phyloP scores from a whole-genome alignment of 2,888 invertebrate species.

The Volucella inflata region DNA sequence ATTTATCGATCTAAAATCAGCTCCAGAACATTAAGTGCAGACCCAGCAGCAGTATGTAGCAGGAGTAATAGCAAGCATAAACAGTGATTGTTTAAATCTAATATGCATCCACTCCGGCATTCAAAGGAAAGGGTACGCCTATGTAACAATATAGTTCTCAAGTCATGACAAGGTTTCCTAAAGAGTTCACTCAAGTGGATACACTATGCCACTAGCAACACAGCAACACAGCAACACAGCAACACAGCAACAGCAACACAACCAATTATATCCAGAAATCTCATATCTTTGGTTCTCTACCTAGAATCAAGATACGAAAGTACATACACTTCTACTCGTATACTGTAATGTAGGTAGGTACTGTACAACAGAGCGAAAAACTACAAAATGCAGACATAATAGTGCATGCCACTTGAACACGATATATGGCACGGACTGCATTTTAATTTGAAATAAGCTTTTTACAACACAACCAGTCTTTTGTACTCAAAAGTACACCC shows the following conservation, averaged over 20 bases:
- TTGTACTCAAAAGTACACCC: slow-evolving; percentile 52
- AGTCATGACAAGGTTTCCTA: slow-evolving; percentile 61
- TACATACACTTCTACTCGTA: slow-evolving; percentile 5
- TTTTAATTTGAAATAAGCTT: slow-evolving; percentile 61
- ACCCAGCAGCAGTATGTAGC: too few species aligned
- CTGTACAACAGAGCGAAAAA: slow-evolving; percentile 34
- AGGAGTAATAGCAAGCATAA: background rate
- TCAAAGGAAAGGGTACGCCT: slow-evolving; percentile 8
- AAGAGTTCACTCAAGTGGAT: slow-evolving; percentile 34
- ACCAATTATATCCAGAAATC: slow-evolving; percentile 33
- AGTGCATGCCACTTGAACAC: slow-evolving; percentile 62
- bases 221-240: too few species aligned
- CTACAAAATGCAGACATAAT: slow-evolving; percentile 55
- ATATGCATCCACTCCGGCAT: slow-evolving; percentile 67
- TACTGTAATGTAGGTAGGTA: too few species aligned
- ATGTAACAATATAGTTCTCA: slow-evolving; percentile 29
- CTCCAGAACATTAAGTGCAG: background rate
- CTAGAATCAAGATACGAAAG: background rate
- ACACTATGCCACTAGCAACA: slow-evolving; percentile 49
- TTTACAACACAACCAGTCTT: slow-evolving; percentile 31
- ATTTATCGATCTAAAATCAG: background rate
- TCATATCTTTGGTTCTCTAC: background rate
- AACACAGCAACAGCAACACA: slow-evolving; percentile 33
- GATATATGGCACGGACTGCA: slow-evolving; percentile 54
- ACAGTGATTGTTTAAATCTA: slow-evolving; percentile 32